Evolutionary conservation across 2,113 vertebrate genomes (phyloP).

Genomic region (Potamarius usumacintae): DNA sequence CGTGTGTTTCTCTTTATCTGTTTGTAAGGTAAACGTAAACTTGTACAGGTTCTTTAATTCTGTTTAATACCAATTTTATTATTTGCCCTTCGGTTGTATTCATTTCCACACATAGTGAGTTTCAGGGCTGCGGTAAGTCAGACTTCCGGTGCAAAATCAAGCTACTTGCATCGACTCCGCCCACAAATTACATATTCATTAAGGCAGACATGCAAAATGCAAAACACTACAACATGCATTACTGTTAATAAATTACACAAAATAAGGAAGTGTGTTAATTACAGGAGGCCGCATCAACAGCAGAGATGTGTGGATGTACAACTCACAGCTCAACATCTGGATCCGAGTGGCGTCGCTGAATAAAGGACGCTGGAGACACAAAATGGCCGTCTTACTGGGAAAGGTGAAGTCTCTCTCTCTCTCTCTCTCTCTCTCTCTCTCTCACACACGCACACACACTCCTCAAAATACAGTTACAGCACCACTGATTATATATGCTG

Average conservation of each 20-base stretch:
- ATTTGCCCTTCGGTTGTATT: too few species aligned
- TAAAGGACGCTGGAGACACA: constrained; percentile 98
- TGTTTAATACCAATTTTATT: too few species aligned
- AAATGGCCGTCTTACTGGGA: constrained; percentile 96
- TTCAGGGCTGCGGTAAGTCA: too few species aligned
- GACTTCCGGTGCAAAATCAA: too few species aligned
- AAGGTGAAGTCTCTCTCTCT: constrained; percentile 78
- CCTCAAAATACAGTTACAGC: background rate
- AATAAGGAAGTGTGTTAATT: constrained; percentile 23
- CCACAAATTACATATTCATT: background rate
- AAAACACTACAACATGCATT: background rate
- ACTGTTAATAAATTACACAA: background rate
- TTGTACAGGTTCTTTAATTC: too few species aligned
- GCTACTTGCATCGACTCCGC: background rate
- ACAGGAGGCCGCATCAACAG: constrained; percentile 96
- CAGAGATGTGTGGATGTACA: constrained; percentile 98
- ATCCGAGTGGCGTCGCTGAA: constrained; percentile 96
- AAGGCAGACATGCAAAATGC: background rate
- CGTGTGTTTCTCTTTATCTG: background rate
- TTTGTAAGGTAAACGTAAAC: too few species aligned
- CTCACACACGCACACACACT: background rate
- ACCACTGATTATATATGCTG: background rate
- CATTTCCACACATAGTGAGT: too few species aligned
- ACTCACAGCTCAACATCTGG: constrained; percentile 98
- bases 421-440: too few species aligned